Evolutionary conservation across 2,888 invertebrate species (phyloP).

Genomic region (Microdon myrmicae): DNA sequence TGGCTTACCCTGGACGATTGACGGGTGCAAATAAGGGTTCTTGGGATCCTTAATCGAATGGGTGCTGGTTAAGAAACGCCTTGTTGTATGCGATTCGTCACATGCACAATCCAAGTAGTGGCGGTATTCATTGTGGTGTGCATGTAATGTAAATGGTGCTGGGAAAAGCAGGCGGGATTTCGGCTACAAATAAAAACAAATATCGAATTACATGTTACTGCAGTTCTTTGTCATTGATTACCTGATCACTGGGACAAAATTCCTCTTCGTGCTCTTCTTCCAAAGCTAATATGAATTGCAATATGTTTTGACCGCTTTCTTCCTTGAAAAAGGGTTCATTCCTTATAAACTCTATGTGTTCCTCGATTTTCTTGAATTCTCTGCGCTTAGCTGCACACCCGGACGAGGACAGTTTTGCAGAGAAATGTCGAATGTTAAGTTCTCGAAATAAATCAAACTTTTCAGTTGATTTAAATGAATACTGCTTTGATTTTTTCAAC

Average conservation of each 20-base stretch:
- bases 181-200: background rate
- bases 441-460: constrained; percentile 57
- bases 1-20: constrained; percentile 52
- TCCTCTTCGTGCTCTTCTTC: constrained; percentile 49
- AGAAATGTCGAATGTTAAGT: constrained; percentile 56
- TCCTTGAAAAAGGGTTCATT: constrained; percentile 54
- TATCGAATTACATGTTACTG: background rate
- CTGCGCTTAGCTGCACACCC: constrained; percentile 48
- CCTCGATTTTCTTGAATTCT: constrained; percentile 54
- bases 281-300: constrained; percentile 55
- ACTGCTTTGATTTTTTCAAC: constrained; percentile 55
- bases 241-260: background rate
- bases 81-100: constrained; percentile 41
- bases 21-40: constrained; percentile 56
- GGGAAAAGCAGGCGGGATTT: constrained; percentile 54
- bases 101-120: constrained; percentile 49
- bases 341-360: constrained; percentile 53
- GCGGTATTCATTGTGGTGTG: constrained; percentile 53
- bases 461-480: constrained; percentile 33
- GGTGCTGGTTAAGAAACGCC: constrained; percentile 54
- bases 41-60: constrained; percentile 42
- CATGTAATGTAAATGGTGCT: constrained; percentile 57
- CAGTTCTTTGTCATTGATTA: constrained; percentile 1
- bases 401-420: constrained; percentile 55
- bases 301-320: constrained; percentile 53